Evolutionary conservation across 2,113 vertebrate genomes (phyloP).

Genomic region (Dipodomys merriami): DNA sequence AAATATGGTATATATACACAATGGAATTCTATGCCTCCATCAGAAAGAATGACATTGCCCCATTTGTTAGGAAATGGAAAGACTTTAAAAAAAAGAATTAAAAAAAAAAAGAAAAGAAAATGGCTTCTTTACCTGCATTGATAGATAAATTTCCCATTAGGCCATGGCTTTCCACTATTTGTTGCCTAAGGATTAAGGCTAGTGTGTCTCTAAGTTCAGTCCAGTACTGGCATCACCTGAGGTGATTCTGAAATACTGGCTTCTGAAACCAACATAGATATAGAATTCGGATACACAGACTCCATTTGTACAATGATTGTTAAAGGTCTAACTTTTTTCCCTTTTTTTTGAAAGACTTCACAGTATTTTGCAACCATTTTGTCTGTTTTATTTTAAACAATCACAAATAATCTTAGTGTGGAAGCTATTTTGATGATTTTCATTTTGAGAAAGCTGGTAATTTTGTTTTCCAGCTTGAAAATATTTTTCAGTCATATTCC

Average conservation of each 20-base stretch:
- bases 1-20: no score
- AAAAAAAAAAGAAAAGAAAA: no score
- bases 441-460: background rate
- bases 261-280: background rate
- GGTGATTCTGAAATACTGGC: background rate
- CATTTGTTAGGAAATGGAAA: no score
- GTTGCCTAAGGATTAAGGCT: background rate
- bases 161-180: background rate
- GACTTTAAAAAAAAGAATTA: no score
- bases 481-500: background rate
- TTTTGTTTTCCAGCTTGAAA: background rate
- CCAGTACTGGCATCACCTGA: constrained; percentile 14
- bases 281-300: background rate
- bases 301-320: background rate
- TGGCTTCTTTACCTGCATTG: background rate
- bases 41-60: no score
- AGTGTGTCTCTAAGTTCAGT: background rate
- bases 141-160: background rate
- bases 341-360: background rate
- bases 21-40: no score
- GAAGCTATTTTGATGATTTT: background rate
- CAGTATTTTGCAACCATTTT: background rate
- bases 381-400: background rate
- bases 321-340: background rate
- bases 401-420: background rate